Conservation (phyloP, 2,797 vertebrate species). For the Semotilus atromaculatus region DNA sequence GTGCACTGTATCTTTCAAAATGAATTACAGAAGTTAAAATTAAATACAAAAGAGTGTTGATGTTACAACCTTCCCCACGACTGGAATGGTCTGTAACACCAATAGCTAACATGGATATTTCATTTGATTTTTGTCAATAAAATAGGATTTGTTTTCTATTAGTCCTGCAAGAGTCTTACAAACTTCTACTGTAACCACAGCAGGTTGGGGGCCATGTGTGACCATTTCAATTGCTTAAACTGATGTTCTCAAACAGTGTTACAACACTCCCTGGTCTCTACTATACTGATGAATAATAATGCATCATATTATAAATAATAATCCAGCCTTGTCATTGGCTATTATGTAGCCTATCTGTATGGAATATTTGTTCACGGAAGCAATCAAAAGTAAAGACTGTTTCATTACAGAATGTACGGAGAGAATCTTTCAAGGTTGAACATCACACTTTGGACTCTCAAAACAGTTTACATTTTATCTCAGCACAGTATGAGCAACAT, state of each 20-base stretch:
- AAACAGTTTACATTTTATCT: slow-evolving; percentile 1
- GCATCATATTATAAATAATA: neutral
- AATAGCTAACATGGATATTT: neutral
- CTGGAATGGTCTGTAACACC: neutral
- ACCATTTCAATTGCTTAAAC: neutral
- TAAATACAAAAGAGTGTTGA: neutral
- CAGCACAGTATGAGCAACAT: neutral
- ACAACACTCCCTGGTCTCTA: neutral
- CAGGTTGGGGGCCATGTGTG: neutral
- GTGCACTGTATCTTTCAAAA: neutral
- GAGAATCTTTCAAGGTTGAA: neutral
- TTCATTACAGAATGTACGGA: slow-evolving; percentile 14
- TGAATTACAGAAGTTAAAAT: neutral
- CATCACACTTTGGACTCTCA: neutral
- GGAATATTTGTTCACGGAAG: neutral
- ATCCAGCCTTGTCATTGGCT: neutral
- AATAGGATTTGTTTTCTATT: neutral
- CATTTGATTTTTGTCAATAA: neutral
- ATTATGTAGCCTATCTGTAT: neutral
- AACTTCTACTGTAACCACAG: neutral
- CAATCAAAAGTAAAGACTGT: neutral
- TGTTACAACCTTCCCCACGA: neutral
- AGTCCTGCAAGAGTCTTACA: neutral
- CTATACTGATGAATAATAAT: neutral
- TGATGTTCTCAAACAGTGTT: neutral